Base-by-base conservation (phyloP, 2,888 invertebrate species). In the Salpingus planirostris region DNA sequence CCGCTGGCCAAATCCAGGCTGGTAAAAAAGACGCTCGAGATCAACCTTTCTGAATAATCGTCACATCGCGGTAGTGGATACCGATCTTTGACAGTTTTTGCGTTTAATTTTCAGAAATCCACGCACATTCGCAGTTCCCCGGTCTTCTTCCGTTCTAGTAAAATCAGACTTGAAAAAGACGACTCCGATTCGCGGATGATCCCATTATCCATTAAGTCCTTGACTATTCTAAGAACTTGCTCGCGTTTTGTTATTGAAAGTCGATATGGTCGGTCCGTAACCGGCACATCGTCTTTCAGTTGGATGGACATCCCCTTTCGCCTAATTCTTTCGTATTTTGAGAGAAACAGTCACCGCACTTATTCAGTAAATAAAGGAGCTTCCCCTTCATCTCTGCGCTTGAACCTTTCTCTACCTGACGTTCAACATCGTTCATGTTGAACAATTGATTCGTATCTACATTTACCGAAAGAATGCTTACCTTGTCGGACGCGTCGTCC, bases 61-160 rank as follows among this genome's bases (percentile, higher is more conserved):
- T 37, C 38, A n/a, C 33, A 25, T 5, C 7, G 24, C 13, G 33
- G 33, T 7, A 38, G 13, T 8, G 35, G 31, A 10, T 18, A 30
- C 5, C 26, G 30, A n/a, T 36, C 21, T 24, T 36, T 36, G 10
- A 36, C 15, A 2, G 36, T 36, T 14, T 36, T 27, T 7, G 21
- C 29, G 13, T 36, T 36, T 14, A 36, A 10, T n/a, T 28, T 25
- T 5, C 37, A 11, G 13, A 33, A 37, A 13, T 36, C 28, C 2
- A 36, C 29, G 13, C 36, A 36, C 24, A 36, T 23, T 12, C 31
- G 8, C 1, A 28, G 21, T n/a, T 35, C 34, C 4, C 34, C 34
- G 2, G 8, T 29, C 10, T 36, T 36, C 23, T 39, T 39, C 21
- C 28, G 31, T 15, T 36, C 36, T n/a, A 36, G 13, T 2, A 39